Evolutionary conservation across 2,113 vertebrate species (phyloP).

Genomic region (Xiphophorus hellerii): DNA sequence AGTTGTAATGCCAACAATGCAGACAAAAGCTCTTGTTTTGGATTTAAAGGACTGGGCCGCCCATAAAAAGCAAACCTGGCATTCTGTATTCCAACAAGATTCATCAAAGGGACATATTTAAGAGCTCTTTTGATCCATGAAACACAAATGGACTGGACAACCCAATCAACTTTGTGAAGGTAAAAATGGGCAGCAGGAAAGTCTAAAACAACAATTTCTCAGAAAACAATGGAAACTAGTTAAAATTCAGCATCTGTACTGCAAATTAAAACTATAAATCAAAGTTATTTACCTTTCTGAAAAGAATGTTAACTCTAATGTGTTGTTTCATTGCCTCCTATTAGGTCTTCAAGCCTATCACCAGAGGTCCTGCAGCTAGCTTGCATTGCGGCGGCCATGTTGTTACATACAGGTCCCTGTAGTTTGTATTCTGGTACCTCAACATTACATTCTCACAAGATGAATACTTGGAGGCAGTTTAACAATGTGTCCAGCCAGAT

Average conservation of each 20-base stretch:
- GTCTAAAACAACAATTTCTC: not conserved
- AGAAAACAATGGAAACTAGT: not conserved
- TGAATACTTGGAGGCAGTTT: too few relatives aligned
- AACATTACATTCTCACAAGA: too few relatives aligned
- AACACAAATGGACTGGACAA: too few relatives aligned
- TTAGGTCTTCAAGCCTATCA: not conserved
- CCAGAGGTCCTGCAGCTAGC: not conserved
- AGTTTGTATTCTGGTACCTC: too few relatives aligned
- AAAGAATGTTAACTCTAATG: not conserved
- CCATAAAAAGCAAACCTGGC: not conserved
- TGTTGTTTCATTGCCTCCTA: not conserved
- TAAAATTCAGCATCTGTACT: not conserved
- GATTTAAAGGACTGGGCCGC: too few relatives aligned
- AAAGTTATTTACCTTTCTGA: not conserved
- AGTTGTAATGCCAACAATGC: not conserved
- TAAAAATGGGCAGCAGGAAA: too few relatives aligned
- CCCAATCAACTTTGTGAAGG: too few relatives aligned
- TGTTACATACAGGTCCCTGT: not conserved
- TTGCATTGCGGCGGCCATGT: not conserved
- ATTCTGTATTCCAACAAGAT: not conserved
- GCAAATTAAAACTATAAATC: not conserved
- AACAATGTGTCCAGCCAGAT: too few relatives aligned
- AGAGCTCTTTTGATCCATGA: not conserved
- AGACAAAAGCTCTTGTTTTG: not conserved
- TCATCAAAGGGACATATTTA: not conserved